Base-by-base conservation (phyloP, 2,888 invertebrate genomes). In the Flexamia atlantica region DNA sequence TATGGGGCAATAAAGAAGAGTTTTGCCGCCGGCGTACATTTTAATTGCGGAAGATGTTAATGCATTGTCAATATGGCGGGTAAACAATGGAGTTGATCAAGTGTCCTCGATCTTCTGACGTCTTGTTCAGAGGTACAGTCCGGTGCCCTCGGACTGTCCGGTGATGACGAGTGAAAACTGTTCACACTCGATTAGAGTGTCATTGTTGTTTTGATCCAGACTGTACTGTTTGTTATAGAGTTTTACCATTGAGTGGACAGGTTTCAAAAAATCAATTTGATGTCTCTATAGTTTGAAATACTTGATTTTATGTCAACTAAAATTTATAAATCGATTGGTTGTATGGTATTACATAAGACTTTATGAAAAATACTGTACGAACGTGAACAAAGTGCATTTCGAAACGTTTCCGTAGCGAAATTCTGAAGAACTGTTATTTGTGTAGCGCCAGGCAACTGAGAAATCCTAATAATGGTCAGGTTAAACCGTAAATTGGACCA, bases 401-500 rank as follows among this genome's bases (percentile, higher is more conserved):
- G 20, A 64, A 64, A 64, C 30, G 28, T 64, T 5, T 64, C 64
- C 64, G 64, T 17, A 17, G 30, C 28, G 53, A 64, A 64, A 64
- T 17, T 17, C 28, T 20, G 64, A 72, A 72, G 40, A 36, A 72
- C 72, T 72, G 42, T 72, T 72, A 72, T 72, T 72, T 72, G 72
- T 72, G 40, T 36, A 72, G 40, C 68, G 42, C 32, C 64, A 3
- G 4, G 17, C 10, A n/a, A 12, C 40, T 50, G 76, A 9, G 76
- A 42, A 76, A 40, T 76, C 23, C 76, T 9, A 76, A 76, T 76
- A 50, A 28, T 42, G 50, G 23, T n/a, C 25, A 46, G 76, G 42
- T 76, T 76, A 76, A 46, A 42, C 76, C 42, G 76, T 42, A 76
- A 76, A 57, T 79, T 79, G 57, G 79, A 50, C 79, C 79, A 79